Evolutionary conservation across 2,797 vertebrate species (phyloP), one percentile per base, ranked within the genome.

Genomic region (Gastrophryne carolinensis): DNA sequence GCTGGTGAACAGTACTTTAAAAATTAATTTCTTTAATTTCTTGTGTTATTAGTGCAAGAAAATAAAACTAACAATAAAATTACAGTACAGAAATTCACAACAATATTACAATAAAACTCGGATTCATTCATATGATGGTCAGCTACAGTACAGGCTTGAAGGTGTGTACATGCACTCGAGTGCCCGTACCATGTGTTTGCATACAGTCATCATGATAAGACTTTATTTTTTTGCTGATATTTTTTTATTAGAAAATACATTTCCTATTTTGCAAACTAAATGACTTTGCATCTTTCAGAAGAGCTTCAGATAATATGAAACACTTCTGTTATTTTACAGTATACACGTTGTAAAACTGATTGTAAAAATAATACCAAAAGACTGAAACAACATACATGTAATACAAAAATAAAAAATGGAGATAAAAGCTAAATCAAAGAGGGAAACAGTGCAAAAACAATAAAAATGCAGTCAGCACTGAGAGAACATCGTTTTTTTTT

Each of bases 121-220:
- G 86, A 52, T 80, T 89, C 81, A 83, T 85, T 87, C 87, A 83
- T 79, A 65, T 80, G 84, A 88, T 84, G 86, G 91, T 82, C 80
- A 81, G 87, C 81, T 88, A 92, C 88, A 86, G 90, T 82, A 92
- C 93, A 89, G 52, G 50, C 35, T 24, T 19, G 34, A 69, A 65
- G 84, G 72, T 92, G 91, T 95, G 87, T 92, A 94, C 95, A 95
- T 94, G 95, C 93, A 94, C 94, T 93, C 92, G 93, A 91, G 94
- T 94, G 95, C 95, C 92, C 93, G 89, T 89, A 87, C 93, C 90
- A 91, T 92, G 78, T 85, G 81, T 63, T 89, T 89, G 87, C 90
- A 88, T 90, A 94, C 89, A 90, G 86, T 77, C 86, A 90, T 88
- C 85, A 86, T 83, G 79, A 64, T 86, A 87, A 84, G 89, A 89